Conservation (phyloP, 1,140 invertebrate species). For the Halictus rubicundus region DNA sequence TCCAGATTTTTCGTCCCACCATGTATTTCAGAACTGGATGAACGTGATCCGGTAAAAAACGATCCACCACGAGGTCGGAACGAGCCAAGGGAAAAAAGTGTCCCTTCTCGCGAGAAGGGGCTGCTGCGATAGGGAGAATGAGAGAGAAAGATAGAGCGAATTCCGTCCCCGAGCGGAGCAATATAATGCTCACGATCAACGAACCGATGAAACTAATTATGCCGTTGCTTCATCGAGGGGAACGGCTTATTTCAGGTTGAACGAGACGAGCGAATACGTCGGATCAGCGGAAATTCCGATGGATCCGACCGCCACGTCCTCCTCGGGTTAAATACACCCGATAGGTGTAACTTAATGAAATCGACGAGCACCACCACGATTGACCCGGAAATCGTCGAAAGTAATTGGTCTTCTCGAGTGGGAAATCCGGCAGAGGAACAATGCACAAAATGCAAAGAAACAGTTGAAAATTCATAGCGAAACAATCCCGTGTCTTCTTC, state of each 20-base stretch:
- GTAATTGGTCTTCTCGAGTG: slow-evolving; percentile 8
- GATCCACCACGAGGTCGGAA: too few species aligned
- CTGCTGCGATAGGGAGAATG: background rate
- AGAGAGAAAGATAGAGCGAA: background rate
- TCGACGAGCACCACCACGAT: slow-evolving; percentile 47
- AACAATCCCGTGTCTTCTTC: background rate
- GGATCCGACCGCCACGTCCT: slow-evolving; percentile 45
- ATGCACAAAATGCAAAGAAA: background rate
- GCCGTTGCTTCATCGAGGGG: slow-evolving; percentile 29
- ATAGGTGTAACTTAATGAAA: slow-evolving; percentile 65
- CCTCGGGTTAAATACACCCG: slow-evolving; percentile 31
- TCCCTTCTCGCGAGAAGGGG: too few species aligned
- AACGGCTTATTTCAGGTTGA: slow-evolving; percentile 67
- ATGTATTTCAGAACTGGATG: too few species aligned
- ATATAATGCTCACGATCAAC: slow-evolving; percentile 51
- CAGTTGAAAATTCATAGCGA: too few species aligned
- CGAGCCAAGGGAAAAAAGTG: background rate
- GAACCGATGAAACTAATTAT: slow-evolving; percentile 68
- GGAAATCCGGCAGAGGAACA: background rate
- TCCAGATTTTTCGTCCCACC: too few species aligned
- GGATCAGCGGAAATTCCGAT: slow-evolving; percentile 19
- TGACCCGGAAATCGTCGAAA: slow-evolving; percentile 45
- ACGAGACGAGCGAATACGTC: slow-evolving; percentile 50
- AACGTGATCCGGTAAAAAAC: too few species aligned
- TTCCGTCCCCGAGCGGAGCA: slow-evolving; percentile 19